Evolutionary conservation across 2,888 invertebrate genomes (phyloP), one percentile per base, ranked within the genome.

Genomic region (Oxytorus armatus): DNA sequence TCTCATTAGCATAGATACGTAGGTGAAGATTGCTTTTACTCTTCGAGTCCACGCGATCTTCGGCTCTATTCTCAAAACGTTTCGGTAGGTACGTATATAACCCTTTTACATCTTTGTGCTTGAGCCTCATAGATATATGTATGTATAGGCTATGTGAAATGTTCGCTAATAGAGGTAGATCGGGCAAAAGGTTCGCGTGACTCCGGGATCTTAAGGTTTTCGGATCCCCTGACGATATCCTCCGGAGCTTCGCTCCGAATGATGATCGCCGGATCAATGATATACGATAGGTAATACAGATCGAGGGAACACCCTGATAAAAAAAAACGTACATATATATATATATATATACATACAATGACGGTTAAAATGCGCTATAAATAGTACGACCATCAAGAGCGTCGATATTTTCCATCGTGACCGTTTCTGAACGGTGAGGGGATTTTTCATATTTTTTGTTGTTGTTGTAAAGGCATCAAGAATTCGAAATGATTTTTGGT

Each of bases 1-100:
- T 77, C 83, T 79, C 81, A 84, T 85, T 85, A 84, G 78, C 84
- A 84, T 85, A 85, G 85, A 84, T 82, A 83, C 84, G 70, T 83
- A 79, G 81, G 83, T 84, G 82, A 84, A 84, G 85, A 85, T 84
- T 85, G 80, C 82, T 77, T 79, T 79, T 81, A 84, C 80, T 79
- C 84, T 82, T 80, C 55, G 82, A 75, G 82, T 83, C 79, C 84
- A 83, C 84, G 84, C 83, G 78, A 83, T 76, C 78, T 79, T 82
- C 73, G 77, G 69, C 73, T 77, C 68, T 42, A 68, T 80, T 80
- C 73, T 77, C 55, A 76, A 79, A 76, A 79, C 79, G 65, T 73
- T 77, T 77, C 76, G 55, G 55, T 76, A 57, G 68, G 61, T 79
- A 65, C 57, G 47, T 66, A 55, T 66, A 51, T 77, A 69, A 70